Evolutionary conservation across 2,113 vertebrate genomes (phyloP).

Genomic region (Apteryx owenii): DNA sequence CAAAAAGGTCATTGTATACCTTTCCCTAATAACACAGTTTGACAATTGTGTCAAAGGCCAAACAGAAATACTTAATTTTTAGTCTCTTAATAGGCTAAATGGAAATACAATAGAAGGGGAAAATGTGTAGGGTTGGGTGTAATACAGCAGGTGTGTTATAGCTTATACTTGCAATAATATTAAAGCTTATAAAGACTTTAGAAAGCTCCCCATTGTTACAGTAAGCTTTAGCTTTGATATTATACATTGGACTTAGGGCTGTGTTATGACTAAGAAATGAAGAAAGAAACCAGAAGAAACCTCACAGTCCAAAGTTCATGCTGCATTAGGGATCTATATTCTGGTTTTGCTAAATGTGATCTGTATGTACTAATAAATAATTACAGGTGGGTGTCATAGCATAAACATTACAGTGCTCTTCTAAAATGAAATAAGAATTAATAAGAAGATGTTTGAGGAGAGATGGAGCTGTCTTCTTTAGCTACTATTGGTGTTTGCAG

Average conservation of each 20-base stretch:
- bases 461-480: not conserved
- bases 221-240: not conserved
- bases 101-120: not conserved
- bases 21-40: not conserved
- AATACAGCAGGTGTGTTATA: not conserved
- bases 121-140: not conserved
- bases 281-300: not conserved
- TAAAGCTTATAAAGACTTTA: not conserved
- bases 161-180: not conserved
- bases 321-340: not conserved
- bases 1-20: not conserved
- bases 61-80: not conserved
- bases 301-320: not conserved
- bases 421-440: not conserved
- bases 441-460: not conserved
- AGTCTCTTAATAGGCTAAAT: not conserved
- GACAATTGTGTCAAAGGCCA: not conserved
- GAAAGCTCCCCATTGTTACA: not conserved
- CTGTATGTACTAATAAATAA: not conserved
- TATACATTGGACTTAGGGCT: not conserved
- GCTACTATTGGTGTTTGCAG: not conserved
- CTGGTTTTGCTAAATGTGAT: not conserved
- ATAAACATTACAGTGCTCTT: not conserved
- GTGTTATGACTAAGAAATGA: not conserved
- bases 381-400: not conserved